Percentiles rank a stretch among this genome's conserved stretches.
Evolutionary conservation across 2,888 invertebrate genomes (phyloP).

Genomic region (Campaea margaritaria): DNA sequence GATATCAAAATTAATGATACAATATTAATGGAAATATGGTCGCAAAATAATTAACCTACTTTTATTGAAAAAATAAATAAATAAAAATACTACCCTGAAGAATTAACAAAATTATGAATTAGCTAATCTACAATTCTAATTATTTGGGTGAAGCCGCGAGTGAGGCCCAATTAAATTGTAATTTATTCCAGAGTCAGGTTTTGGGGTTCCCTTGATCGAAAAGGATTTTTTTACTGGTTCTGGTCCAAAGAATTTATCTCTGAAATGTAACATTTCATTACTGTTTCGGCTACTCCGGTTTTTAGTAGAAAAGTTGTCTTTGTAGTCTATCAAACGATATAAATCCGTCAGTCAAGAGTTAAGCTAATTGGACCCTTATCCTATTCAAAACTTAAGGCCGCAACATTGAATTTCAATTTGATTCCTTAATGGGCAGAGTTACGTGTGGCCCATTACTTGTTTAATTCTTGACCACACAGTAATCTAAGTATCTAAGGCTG

Average conservation of each 20-base stretch:
- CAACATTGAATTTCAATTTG: slow-evolving; percentile 67
- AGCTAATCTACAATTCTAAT: slow-evolving; percentile 74
- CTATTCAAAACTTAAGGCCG: slow-evolving; percentile 33
- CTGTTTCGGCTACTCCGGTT: too few relatives aligned
- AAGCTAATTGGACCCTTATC: slow-evolving; percentile 49
- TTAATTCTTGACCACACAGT: slow-evolving; percentile 84
- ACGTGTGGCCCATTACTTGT: slow-evolving; percentile 75
- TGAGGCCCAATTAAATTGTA: slow-evolving; percentile 65
- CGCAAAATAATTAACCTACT: neutral
- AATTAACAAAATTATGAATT: slow-evolving; percentile 57
- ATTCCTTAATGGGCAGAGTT: slow-evolving; percentile 56
- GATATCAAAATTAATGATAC: too few relatives aligned
- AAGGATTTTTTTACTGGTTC: slow-evolving; percentile 20
- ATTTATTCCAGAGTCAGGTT: slow-evolving; percentile 68
- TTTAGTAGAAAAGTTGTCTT: neutral
- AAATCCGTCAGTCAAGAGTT: slow-evolving; percentile 22
- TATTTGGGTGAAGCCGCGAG: slow-evolving; percentile 63
- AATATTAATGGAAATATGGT: neutral
- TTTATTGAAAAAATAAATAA: neutral
- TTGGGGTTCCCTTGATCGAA: slow-evolving; percentile 46
- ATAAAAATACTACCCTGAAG: neutral
- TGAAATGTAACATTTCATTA: neutral
- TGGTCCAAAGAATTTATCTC: slow-evolving; percentile 12
- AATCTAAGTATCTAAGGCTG: slow-evolving; percentile 74
- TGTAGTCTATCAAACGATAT: neutral